A percentile compares a stretch with the other conserved stretches of the same genome.
Conservation (phyloP, 2,888 invertebrate species). For the Tuberolachnus salignus region DNA sequence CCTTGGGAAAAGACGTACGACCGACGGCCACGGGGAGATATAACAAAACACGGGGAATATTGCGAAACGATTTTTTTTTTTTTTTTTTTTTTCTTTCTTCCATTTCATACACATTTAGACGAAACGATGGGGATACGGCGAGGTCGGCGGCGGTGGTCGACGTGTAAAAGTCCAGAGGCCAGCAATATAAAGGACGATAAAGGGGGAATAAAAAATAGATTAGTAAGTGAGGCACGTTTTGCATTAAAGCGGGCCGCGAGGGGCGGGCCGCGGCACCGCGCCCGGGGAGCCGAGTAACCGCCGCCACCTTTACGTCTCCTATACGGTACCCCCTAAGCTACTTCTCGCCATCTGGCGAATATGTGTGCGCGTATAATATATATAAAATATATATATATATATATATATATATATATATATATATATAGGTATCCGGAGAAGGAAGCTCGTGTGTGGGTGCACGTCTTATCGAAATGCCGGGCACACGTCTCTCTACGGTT, state of each 20-base stretch:
- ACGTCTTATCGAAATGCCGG: constrained; percentile 49
- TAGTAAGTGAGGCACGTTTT: constrained; percentile 55
- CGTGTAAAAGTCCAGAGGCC: constrained; percentile 55
- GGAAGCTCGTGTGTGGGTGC: not conserved
- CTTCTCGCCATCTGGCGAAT: constrained; percentile 51
- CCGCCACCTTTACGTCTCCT: not conserved
- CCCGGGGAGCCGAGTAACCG: constrained; percentile 3
- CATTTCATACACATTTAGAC: constrained; percentile 46
- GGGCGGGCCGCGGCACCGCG: not conserved
- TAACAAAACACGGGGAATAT: constrained; percentile 46
- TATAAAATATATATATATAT: no score
- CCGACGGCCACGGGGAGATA: not conserved
- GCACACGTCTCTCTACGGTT: constrained; percentile 50
- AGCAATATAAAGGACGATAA: constrained; percentile 56
- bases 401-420: no score
- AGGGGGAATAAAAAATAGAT: constrained; percentile 56
- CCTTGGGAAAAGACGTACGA: constrained; percentile 21
- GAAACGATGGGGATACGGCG: not conserved
- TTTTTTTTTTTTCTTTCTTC: constrained; percentile 25
- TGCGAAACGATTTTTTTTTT: constrained; percentile 50
- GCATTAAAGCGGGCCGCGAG: constrained; percentile 31
- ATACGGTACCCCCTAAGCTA: constrained; percentile 36
- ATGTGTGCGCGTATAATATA: constrained; percentile 4
- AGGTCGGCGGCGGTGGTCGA: constrained; percentile 18
- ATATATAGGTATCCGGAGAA: no score